These are phyloP conservation scores for Acanthurus leucopareius DNA, from an alignment of 2,797 vertebrate species.

Conservation along the genomic window DNA sequence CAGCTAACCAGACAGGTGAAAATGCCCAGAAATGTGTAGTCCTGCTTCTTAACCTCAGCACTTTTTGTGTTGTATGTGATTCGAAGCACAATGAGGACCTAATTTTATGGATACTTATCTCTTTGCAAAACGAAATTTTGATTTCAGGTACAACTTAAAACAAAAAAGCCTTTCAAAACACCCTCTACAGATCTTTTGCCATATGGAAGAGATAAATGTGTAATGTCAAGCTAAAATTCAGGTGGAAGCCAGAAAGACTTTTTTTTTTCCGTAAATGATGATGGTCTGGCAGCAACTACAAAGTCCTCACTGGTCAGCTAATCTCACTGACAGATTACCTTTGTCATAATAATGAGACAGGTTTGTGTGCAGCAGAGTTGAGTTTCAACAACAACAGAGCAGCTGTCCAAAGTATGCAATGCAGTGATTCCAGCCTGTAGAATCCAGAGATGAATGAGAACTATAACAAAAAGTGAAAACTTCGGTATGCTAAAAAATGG, in stretches of 20 bases:
- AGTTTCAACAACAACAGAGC: slow-evolving; percentile 70
- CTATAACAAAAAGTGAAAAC: slow-evolving; percentile 48
- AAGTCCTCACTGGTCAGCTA: slow-evolving; percentile 55
- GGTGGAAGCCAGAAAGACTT: slow-evolving; percentile 18
- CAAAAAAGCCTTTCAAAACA: slow-evolving; percentile 2
- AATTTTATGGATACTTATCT: not conserved
- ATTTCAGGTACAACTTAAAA: slow-evolving; percentile 7
- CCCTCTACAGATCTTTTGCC: not conserved
- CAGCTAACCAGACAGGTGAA: not conserved
- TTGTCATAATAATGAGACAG: slow-evolving; percentile 75
- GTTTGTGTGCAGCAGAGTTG: slow-evolving; percentile 61
- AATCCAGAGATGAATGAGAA: slow-evolving; percentile 57
- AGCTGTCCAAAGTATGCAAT: slow-evolving; percentile 60
- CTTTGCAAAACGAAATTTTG: not conserved
- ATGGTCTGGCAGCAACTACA: slow-evolving; percentile 60
- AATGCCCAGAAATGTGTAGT: not conserved
- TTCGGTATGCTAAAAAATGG: slow-evolving; percentile 25
- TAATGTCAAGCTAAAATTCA: slow-evolving; percentile 42
- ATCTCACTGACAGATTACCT: slow-evolving; percentile 73
- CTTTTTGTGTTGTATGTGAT: not conserved
- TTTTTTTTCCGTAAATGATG: slow-evolving; percentile 22
- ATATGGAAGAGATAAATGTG: slow-evolving; percentile 18
- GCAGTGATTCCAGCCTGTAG: slow-evolving; percentile 31
- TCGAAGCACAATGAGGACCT: rapidly evolving
- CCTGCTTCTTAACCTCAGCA: not conserved